Evolutionary conservation across 92 coral and sea anemone genomes (phyloP).

Genomic region (Pocillopora grandis): DNA sequence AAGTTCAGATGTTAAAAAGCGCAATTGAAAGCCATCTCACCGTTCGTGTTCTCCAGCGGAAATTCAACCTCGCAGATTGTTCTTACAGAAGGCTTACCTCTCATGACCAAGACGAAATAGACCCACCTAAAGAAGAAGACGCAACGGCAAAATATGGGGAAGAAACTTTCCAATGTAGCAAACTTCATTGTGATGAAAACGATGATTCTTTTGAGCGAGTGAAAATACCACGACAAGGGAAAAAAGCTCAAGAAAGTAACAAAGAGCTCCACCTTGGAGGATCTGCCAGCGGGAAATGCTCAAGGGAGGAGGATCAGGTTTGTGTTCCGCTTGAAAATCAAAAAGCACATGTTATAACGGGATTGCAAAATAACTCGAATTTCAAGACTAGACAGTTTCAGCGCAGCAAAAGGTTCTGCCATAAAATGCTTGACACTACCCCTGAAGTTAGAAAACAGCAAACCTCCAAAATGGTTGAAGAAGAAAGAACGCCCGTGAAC

Average conservation of each 20-base stretch:
- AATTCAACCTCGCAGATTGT: conserved; percentile 3
- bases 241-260: background rate
- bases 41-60: conserved; percentile 12
- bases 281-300: background rate
- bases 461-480: background rate
- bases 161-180: background rate
- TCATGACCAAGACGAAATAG: background rate
- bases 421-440: background rate
- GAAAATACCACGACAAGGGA: background rate
- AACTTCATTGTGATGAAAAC: background rate
- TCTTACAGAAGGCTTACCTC: background rate
- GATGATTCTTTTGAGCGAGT: background rate
- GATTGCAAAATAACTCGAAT: background rate
- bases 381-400: background rate
- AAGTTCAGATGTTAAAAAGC: conserved; percentile 16
- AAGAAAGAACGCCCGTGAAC: no score
- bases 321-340: background rate
- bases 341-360: background rate
- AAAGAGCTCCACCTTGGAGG: background rate
- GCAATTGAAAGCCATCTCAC: background rate
- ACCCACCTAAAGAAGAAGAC: background rate
- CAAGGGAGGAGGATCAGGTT: background rate
- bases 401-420: background rate
- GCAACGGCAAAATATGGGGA: background rate
- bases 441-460: background rate